These are phyloP conservation scores for Camelus dromedarius DNA, from an alignment of 2,113 vertebrate species.

Conservation along the genomic window DNA sequence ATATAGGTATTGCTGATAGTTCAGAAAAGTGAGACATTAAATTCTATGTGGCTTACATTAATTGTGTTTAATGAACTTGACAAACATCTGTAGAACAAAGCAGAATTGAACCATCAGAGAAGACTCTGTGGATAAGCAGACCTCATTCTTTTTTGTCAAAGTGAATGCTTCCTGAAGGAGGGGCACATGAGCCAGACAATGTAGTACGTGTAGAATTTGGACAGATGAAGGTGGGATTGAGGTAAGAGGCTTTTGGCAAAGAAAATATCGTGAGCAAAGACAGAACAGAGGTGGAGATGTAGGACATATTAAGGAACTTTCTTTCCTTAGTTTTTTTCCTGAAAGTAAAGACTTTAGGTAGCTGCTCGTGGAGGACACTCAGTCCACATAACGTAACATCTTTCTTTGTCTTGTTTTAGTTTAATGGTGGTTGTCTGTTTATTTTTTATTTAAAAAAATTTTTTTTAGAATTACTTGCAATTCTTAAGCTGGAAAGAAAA, in stretches of 20 bases:
- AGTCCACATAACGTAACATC: background rate
- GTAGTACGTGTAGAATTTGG: background rate
- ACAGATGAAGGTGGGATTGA: background rate
- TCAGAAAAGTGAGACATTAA: conserved; percentile 48
- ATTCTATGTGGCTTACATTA: background rate
- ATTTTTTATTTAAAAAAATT: too few species aligned
- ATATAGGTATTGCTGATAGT: background rate
- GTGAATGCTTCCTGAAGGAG: conserved; percentile 8
- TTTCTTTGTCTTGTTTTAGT: conserved; percentile 42
- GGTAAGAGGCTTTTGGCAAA: conserved; percentile 12
- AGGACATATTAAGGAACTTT: background rate
- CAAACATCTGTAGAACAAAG: background rate
- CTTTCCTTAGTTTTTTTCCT: background rate
- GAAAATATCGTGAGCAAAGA: background rate
- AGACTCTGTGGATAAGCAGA: background rate
- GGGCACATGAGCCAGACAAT: background rate
- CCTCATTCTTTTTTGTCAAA: background rate
- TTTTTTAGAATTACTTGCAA: conserved; percentile 38
- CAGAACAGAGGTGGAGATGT: background rate
- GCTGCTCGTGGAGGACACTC: background rate
- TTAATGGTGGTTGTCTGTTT: conserved; percentile 3
- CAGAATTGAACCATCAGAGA: background rate
- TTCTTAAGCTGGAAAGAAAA: conserved; percentile 49
- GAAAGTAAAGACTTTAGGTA: background rate
- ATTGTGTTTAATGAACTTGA: conserved; percentile 21